These are phyloP conservation scores for Oceanites oceanicus DNA, from an alignment of 2,113 vertebrate genomes.

Conservation along the genomic window DNA sequence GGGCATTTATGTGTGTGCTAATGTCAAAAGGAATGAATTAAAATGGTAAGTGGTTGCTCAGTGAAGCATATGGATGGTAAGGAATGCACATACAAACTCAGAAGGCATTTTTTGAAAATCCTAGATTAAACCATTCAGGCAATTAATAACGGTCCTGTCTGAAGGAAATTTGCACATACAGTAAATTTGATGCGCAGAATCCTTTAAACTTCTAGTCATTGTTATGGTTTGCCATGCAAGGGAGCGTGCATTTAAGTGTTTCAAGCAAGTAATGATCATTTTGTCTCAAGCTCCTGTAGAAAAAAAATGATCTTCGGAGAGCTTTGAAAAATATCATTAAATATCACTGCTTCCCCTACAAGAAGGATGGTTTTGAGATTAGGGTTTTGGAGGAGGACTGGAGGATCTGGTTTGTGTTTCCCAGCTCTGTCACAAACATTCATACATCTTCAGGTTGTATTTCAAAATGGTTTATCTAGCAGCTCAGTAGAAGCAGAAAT, in stretches of 20 bases:
- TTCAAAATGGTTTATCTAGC: slow-evolving; percentile 10
- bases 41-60: background rate
- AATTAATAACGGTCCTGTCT: background rate
- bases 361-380: slow-evolving; percentile 47
- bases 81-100: background rate
- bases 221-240: background rate
- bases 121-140: background rate
- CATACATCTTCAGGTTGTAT: background rate
- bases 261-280: background rate
- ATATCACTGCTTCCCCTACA: background rate
- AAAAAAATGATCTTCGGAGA: background rate
- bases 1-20: background rate
- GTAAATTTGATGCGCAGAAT: background rate
- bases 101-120: background rate
- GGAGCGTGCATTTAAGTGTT: background rate
- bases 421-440: background rate
- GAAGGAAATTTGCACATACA: background rate
- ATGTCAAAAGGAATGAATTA: background rate
- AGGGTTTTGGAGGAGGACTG: background rate
- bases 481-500: slow-evolving; percentile 5
- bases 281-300: background rate
- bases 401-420: slow-evolving; percentile 34
- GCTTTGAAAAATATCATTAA: slow-evolving; percentile 12
- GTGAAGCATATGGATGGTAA: background rate
- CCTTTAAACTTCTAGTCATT: background rate